Evolutionary conservation across 2,888 invertebrate species (phyloP).

Genomic region (Arctia plantaginis): DNA sequence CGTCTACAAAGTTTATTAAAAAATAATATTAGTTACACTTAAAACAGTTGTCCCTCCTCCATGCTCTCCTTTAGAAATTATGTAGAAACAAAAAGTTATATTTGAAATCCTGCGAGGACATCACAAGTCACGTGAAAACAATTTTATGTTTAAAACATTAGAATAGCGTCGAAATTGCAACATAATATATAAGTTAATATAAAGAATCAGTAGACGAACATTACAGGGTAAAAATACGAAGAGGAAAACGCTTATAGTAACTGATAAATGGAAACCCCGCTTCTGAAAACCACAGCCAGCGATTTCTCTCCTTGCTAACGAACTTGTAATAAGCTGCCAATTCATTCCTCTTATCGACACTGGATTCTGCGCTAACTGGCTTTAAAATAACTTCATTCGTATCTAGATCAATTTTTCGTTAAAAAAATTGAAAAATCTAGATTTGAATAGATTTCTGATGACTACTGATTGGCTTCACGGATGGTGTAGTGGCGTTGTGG

Average conservation of each 20-base stretch:
- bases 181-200: not conserved
- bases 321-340: slow-evolving; percentile 20
- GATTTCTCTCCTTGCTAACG: slow-evolving; percentile 11
- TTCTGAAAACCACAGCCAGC: slow-evolving; percentile 11
- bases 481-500: too few species aligned
- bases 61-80: not conserved
- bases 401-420: not conserved
- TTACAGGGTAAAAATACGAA: not conserved
- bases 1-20: not conserved
- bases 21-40: not conserved
- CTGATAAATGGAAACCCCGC: slow-evolving; percentile 12
- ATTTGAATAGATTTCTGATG: too few species aligned
- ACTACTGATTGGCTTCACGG: too few species aligned
- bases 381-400: slow-evolving; percentile 4
- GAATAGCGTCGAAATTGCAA: not conserved
- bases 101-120: too few species aligned
- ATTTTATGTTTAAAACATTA: not conserved
- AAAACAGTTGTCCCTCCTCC: not conserved
- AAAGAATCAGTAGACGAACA: not conserved
- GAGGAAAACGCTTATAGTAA: slow-evolving; percentile 1
- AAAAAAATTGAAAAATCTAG: not conserved
- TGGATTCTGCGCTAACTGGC: not conserved
- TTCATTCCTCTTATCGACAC: slow-evolving; percentile 7
- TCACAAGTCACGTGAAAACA: too few species aligned
- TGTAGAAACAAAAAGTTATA: too few species aligned